Evolutionary conservation across 2,888 invertebrate species (phyloP).

Genomic region (Aricia artaxerxes): DNA sequence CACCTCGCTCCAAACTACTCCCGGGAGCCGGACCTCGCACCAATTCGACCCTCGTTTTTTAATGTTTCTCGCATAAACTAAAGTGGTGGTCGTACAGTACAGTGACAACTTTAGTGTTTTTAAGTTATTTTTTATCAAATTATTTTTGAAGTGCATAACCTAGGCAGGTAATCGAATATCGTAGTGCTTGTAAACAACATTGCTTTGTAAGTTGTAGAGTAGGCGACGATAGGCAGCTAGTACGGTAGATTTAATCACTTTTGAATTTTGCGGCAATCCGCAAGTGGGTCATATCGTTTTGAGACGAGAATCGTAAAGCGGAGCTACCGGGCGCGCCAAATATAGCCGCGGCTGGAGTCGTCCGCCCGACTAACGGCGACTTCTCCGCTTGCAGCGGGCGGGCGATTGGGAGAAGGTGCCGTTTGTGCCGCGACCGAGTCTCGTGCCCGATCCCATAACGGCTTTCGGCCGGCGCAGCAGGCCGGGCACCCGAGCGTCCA

Average conservation of each 20-base stretch:
- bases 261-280: conserved; percentile 52
- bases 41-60: conserved; percentile 62
- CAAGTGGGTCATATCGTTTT: conserved; percentile 71
- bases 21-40: conserved; percentile 78
- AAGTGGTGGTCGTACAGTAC: conserved; percentile 38
- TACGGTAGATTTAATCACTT: conserved; percentile 44
- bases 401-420: conserved; percentile 95
- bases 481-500: conserved; percentile 68
- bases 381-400: conserved; percentile 86
- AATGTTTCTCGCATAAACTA: conserved; percentile 49
- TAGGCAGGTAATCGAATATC: conserved; percentile 29
- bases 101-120: conserved; percentile 14
- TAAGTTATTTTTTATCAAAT: neutral
- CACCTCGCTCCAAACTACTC: conserved; percentile 67
- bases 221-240: conserved; percentile 41
- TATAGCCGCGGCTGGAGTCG: conserved; percentile 79
- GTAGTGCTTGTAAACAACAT: conserved; percentile 67
- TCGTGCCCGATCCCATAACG: conserved; percentile 91
- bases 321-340: conserved; percentile 79
- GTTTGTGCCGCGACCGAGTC: conserved; percentile 91
- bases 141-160: neutral
- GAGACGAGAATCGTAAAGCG: conserved; percentile 67
- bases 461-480: conserved; percentile 87
- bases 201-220: conserved; percentile 57
- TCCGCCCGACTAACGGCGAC: conserved; percentile 75